These are phyloP conservation scores for Drosophila parthenogenetica DNA, from an alignment of 2,888 invertebrate species.

Conservation along the genomic window DNA sequence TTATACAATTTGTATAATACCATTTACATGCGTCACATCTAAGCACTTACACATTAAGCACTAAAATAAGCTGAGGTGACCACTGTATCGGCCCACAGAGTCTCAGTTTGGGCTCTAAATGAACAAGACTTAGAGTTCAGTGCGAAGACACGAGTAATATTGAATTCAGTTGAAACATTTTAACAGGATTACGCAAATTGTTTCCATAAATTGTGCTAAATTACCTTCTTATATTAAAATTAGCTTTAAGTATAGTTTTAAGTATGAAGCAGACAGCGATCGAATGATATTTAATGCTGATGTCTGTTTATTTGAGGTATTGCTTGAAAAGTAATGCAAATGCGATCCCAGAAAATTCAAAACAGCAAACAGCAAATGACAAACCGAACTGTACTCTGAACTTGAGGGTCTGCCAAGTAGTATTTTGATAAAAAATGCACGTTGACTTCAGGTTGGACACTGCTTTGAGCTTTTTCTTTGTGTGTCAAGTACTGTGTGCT, in stretches of 20 bases:
- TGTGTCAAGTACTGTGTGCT: conserved; percentile 51
- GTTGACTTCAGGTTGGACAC: conserved; percentile 20
- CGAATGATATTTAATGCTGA: conserved; percentile 1
- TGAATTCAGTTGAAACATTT: not conserved
- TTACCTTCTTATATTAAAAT: not conserved
- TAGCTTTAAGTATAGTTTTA: not conserved
- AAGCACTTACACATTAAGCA: not conserved
- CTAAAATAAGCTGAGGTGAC: not conserved
- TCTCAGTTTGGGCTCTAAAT: not conserved
- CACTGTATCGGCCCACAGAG: not conserved
- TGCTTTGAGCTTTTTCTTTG: conserved; percentile 14
- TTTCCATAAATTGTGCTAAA: not conserved
- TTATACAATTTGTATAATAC: not conserved
- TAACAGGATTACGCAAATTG: conserved; percentile 1
- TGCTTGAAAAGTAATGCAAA: conserved; percentile 13
- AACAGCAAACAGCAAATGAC: conserved; percentile 29
- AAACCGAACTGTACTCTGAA: conserved; percentile 24
- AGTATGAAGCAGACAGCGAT: conserved; percentile 1
- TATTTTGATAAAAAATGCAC: conserved; percentile 18
- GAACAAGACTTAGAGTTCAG: not conserved
- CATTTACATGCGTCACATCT: not conserved
- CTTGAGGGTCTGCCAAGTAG: conserved; percentile 47
- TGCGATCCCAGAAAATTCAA: conserved; percentile 1
- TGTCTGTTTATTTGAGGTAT: not conserved
- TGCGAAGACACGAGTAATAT: not conserved